Evolutionary conservation across 2,113 vertebrate genomes (phyloP), one percentile per base, ranked within the genome.

Genomic region (Craseonycteris thonglongyai): DNA sequence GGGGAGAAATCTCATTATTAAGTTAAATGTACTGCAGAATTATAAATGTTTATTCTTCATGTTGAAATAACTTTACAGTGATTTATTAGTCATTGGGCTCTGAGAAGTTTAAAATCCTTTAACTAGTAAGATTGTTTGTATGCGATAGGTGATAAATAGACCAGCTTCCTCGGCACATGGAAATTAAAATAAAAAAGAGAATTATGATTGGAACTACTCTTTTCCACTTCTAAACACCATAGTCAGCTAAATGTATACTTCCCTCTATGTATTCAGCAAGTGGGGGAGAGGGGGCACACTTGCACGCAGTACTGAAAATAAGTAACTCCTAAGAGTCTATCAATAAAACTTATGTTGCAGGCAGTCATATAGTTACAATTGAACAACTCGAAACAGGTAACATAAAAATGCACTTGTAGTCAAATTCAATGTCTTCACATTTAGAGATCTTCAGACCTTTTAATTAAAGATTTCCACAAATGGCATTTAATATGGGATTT

Each of bases 111-210:
- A 92, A 93, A 94, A 90, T 51, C 89, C 84, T 12, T 16, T 92
- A 79, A 89, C 8, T 79, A 90, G 89, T 1, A 59, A 94, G 66
- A 0, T 0, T 42, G 11, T 90, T 95, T 82, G 38, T 93, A 76
- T 96, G 69, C 24, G 42, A 58, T 42, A 80, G 68, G 40, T 89
- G 54, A 84, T 19, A 28, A 81, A 90, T 88, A 86, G 69, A 92
- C 19, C 94, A 33, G n/a, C 71, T 89, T 96, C 33, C 8, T 21
- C 49, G 63, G 92, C 35, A 72, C 10, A 30, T 18, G 42, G 91
- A 83, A 80, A 97, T 96, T 96, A 81, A 96, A 96, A 85, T 58
- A 74, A 38, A 42, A 84, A 71, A 94, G n/a, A 61, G 82, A 89
- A 28, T 82, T 95, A 91, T 81, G 90, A 88, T 71, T 75, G 68